Evolutionary conservation across 2,113 vertebrate species (phyloP).

Genomic region (Cygnus atratus): DNA sequence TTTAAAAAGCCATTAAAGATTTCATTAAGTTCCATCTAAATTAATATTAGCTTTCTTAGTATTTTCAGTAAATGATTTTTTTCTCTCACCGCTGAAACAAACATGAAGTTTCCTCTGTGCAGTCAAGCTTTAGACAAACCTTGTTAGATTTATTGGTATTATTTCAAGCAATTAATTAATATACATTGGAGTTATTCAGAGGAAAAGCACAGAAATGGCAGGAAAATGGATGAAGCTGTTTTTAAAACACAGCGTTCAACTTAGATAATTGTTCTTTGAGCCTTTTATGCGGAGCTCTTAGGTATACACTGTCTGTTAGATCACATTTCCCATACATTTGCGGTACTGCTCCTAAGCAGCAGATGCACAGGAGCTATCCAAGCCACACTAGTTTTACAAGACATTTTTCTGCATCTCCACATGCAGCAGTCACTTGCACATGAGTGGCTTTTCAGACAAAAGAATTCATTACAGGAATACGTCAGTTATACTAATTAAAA

Average conservation of each 20-base stretch:
- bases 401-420: background rate
- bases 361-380: background rate
- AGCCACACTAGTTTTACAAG: background rate
- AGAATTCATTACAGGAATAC: background rate
- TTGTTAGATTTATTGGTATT: conserved; percentile 73
- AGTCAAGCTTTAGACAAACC: conserved; percentile 71
- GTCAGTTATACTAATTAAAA: background rate
- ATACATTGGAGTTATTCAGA: conserved; percentile 59
- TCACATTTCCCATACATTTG: background rate
- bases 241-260: conserved; percentile 39
- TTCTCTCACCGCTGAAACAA: conserved; percentile 46
- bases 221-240: conserved; percentile 66
- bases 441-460: background rate
- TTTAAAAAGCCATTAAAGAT: conserved; percentile 67
- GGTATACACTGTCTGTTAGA: background rate
- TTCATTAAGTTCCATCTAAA: conserved; percentile 70
- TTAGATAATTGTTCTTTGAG: conserved; percentile 54
- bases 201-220: conserved; percentile 40
- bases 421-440: background rate
- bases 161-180: conserved; percentile 77
- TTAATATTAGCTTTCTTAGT: conserved; percentile 67
- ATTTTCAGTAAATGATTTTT: conserved; percentile 47
- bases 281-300: conserved; percentile 8
- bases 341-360: background rate
- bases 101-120: conserved; percentile 63